A percentile compares a stretch with the other conserved stretches of the same genome.
Evolutionary conservation across 2,797 vertebrate species (phyloP).

Genomic region (Paratrypauchen microcephalus): DNA sequence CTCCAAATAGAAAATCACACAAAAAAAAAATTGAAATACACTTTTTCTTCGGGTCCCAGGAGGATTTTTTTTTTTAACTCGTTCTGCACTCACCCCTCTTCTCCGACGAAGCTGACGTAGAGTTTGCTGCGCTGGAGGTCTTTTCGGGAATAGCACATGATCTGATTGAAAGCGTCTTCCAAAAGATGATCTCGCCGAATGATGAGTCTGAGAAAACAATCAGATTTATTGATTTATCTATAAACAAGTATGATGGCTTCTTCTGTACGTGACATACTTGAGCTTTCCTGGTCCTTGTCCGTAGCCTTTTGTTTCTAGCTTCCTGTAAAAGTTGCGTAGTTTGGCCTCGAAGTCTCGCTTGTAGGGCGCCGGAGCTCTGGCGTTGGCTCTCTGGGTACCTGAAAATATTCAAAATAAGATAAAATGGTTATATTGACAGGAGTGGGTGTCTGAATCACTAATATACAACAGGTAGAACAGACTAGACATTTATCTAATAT

Average conservation of each 20-base stretch:
- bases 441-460: too few species aligned
- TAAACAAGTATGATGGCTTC: neutral
- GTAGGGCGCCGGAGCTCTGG: constrained; percentile 92
- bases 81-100: constrained; percentile 78
- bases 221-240: neutral
- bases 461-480: too few species aligned
- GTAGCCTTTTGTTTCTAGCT: constrained; percentile 95
- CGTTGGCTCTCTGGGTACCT: constrained; percentile 95
- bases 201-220: constrained; percentile 79
- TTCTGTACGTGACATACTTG: constrained; percentile 80
- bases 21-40: too few species aligned
- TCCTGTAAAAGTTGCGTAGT: constrained; percentile 94
- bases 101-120: constrained; percentile 94
- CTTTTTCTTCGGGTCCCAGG: too few species aligned
- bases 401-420: neutral
- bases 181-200: constrained; percentile 93
- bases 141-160: constrained; percentile 96
- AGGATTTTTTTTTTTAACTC: too few species aligned
- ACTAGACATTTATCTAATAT: too few species aligned
- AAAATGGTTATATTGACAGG: too few species aligned
- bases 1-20: too few species aligned
- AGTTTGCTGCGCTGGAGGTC: constrained; percentile 96
- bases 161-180: constrained; percentile 97
- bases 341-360: constrained; percentile 98
- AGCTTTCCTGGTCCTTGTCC: constrained; percentile 95